These are phyloP conservation scores for Tragopan temminckii DNA, from an alignment of 2,797 vertebrate genomes.

Conservation along the genomic window DNA sequence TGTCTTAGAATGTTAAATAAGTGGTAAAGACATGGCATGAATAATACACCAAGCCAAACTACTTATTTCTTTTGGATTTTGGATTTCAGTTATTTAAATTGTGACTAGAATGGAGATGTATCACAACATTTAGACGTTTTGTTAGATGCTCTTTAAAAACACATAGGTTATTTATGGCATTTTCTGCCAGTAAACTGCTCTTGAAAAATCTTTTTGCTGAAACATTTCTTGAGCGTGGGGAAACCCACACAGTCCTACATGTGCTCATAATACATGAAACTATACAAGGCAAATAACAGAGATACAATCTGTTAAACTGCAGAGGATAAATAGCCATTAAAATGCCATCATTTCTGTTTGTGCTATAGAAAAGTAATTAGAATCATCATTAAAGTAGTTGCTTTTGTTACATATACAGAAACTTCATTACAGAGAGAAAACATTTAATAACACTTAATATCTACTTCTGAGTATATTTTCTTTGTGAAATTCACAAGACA, in stretches of 20 bases:
- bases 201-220: neutral
- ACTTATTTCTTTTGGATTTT: neutral
- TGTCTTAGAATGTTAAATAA: neutral
- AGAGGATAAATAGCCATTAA: constrained; percentile 13
- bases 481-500: neutral
- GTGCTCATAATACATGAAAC: neutral
- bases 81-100: neutral
- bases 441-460: neutral
- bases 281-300: neutral
- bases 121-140: neutral
- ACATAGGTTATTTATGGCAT: neutral
- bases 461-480: neutral
- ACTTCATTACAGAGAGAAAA: neutral
- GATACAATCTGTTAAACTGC: neutral
- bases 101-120: neutral
- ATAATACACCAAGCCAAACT: neutral
- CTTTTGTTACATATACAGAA: neutral
- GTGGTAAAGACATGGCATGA: neutral
- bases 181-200: neutral
- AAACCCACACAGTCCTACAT: neutral
- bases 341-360: neutral
- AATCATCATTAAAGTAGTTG: neutral
- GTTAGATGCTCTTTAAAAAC: neutral
- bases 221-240: neutral
- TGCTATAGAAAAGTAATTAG: neutral